Percentiles rank a stretch among this genome's conserved stretches.
phyloP scores from a whole-genome alignment of 2,797 vertebrate genomes.

The Poecilia velifera region DNA sequence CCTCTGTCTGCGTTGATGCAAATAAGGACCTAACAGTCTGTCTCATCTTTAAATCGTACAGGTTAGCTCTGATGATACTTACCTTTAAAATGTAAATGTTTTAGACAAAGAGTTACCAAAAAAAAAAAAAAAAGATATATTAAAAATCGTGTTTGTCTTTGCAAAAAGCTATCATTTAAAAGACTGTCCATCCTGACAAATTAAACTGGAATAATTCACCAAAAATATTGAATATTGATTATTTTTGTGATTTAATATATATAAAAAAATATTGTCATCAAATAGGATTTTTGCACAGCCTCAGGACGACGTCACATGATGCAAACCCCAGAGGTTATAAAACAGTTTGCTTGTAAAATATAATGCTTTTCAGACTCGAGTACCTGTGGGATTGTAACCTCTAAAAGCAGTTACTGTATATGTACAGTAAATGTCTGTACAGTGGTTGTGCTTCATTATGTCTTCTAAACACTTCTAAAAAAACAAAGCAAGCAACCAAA shows the following conservation, averaged over 20 bases:
- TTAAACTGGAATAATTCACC: neutral
- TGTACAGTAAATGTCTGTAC: neutral
- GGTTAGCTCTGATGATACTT: constrained; percentile 19
- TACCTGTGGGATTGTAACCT: neutral
- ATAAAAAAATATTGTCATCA: neutral
- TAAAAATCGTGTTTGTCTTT: neutral
- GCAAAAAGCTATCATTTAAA: neutral
- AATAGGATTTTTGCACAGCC: neutral
- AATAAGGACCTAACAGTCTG: constrained; percentile 31
- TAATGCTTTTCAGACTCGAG: neutral
- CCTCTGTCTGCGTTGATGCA: constrained; percentile 38
- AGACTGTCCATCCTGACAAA: neutral
- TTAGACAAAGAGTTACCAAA: neutral
- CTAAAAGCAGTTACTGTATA: neutral
- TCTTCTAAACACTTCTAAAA: neutral
- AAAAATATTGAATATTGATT: neutral
- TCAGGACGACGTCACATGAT: neutral
- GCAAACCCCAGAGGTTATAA: neutral
- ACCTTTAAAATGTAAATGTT: constrained; percentile 4
- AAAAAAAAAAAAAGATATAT: neutral
- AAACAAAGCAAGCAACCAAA: neutral
- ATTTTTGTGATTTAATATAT: neutral
- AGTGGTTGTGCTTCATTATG: neutral
- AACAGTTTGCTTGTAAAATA: neutral
- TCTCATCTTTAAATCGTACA: constrained; percentile 43